A percentile compares a stretch with the other conserved stretches of the same genome.
phyloP scores from a whole-genome alignment of 2,888 invertebrate species.

The Hydropsyche betteni region DNA sequence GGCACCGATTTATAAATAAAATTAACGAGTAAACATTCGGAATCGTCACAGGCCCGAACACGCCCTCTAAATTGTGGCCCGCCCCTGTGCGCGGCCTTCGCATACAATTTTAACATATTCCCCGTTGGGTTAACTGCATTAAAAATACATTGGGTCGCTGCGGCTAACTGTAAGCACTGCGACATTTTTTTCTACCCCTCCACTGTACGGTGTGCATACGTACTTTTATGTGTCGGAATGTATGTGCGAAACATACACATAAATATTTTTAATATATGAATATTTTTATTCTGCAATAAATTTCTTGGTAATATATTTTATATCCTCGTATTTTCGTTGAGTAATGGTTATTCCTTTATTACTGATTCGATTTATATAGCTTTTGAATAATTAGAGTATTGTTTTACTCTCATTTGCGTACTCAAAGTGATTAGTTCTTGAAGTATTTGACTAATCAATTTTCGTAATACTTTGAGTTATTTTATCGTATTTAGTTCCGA shows the following conservation, averaged over 20 bases:
- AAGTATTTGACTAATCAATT: too few species aligned
- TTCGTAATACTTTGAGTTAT: too few species aligned
- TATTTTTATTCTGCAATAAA: too few species aligned
- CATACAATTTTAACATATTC: slow-evolving; percentile 40
- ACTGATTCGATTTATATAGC: too few species aligned
- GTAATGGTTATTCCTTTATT: too few species aligned
- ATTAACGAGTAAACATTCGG: slow-evolving; percentile 38
- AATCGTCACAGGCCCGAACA: slow-evolving; percentile 31
- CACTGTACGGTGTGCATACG: slow-evolving; percentile 3
- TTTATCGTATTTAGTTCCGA: too few species aligned
- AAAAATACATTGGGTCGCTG: slow-evolving; percentile 40
- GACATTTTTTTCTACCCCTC: slow-evolving; percentile 31
- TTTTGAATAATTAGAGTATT: too few species aligned
- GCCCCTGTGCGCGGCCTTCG: slow-evolving; percentile 25
- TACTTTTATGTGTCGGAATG: not conserved
- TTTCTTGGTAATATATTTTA: too few species aligned
- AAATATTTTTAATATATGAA: too few species aligned
- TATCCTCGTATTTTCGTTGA: too few species aligned
- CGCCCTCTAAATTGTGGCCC: slow-evolving; percentile 9
- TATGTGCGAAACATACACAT: not conserved
- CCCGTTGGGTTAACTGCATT: slow-evolving; percentile 37
- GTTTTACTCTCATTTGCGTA: too few species aligned
- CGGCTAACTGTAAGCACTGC: slow-evolving; percentile 39
- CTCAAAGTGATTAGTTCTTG: too few species aligned
- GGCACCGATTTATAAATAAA: slow-evolving; percentile 37